A percentile compares a stretch with the other conserved stretches of the same genome.
Conservation (phyloP, 2,797 vertebrate genomes). For the Melanotaenia boesemani region DNA sequence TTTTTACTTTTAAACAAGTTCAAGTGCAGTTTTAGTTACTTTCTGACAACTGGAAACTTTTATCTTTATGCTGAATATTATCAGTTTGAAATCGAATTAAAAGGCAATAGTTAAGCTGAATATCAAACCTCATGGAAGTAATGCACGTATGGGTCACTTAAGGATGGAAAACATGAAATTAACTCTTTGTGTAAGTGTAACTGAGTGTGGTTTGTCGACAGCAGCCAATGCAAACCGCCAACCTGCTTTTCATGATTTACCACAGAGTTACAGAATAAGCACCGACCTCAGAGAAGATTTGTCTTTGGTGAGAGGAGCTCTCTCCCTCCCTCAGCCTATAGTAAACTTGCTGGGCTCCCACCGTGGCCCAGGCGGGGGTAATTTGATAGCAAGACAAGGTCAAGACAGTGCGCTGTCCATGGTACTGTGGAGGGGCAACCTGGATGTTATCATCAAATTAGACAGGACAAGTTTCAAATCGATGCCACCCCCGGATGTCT, state of each 20-base stretch:
- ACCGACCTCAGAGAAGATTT: slow-evolving; percentile 48
- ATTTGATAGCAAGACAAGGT: slow-evolving; percentile 83
- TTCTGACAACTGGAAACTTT: neutral
- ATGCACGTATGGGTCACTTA: neutral
- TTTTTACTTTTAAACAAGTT: neutral
- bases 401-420: slow-evolving; percentile 92
- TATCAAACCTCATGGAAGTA: slow-evolving; percentile 1
- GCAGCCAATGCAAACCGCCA: slow-evolving; percentile 40
- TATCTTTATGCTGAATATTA: too few species aligned
- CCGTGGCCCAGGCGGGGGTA: slow-evolving; percentile 73
- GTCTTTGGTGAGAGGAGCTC: slow-evolving; percentile 45
- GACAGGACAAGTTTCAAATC: slow-evolving; percentile 86
- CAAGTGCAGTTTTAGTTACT: neutral
- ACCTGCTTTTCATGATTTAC: slow-evolving; percentile 34
- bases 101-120: neutral
- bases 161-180: slow-evolving; percentile 13
- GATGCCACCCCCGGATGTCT: slow-evolving; percentile 83
- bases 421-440: slow-evolving; percentile 86
- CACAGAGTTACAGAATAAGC: slow-evolving; percentile 50
- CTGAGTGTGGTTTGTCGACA: slow-evolving; percentile 45
- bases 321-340: slow-evolving; percentile 39
- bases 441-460: slow-evolving; percentile 86
- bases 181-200: slow-evolving; percentile 26
- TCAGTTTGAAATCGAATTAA: too few species aligned
- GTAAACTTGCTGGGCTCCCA: slow-evolving; percentile 72